Evolutionary conservation across 2,888 invertebrate genomes (phyloP).

Genomic region (Proisotoma minuta): DNA sequence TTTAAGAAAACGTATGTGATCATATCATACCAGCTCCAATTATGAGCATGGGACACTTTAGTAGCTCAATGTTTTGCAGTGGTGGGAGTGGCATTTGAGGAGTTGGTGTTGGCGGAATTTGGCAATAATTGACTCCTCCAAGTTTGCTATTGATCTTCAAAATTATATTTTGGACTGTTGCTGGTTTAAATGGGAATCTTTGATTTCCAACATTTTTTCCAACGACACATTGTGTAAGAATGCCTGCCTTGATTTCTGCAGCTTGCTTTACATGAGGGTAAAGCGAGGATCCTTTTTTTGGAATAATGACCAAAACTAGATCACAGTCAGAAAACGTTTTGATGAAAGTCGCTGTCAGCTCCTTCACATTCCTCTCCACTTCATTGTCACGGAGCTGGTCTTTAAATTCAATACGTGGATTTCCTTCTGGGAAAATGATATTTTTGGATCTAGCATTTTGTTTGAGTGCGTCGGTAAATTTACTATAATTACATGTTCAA

Average conservation of each 20-base stretch:
- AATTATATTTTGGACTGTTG: slow-evolving; percentile 49
- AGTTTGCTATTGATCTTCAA: slow-evolving; percentile 52
- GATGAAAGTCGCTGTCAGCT: background rate
- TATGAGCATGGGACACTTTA: slow-evolving; percentile 45
- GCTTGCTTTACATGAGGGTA: slow-evolving; percentile 29
- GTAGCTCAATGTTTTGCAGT: slow-evolving; percentile 48
- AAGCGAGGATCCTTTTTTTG: slow-evolving; percentile 5
- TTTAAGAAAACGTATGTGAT: too few species aligned
- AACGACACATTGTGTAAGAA: slow-evolving; percentile 51
- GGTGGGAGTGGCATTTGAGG: background rate
- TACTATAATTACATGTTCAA: too few species aligned
- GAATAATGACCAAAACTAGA: slow-evolving; percentile 17
- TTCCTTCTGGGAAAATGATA: too few species aligned
- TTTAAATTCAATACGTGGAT: too few species aligned
- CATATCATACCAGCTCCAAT: too few species aligned
- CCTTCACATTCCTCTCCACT: background rate
- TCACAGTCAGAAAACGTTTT: background rate
- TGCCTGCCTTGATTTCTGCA: slow-evolving; percentile 38
- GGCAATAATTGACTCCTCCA: slow-evolving; percentile 50
- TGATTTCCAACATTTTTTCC: slow-evolving; percentile 2
- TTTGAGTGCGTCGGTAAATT: too few species aligned
- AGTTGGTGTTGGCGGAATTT: background rate
- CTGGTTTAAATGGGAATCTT: background rate
- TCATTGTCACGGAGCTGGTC: too few species aligned
- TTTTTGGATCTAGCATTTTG: too few species aligned